Percentiles rank a stretch among this genome's conserved stretches.
Conservation (phyloP, 2,113 vertebrate species). For the Limnothrissa miodon region DNA sequence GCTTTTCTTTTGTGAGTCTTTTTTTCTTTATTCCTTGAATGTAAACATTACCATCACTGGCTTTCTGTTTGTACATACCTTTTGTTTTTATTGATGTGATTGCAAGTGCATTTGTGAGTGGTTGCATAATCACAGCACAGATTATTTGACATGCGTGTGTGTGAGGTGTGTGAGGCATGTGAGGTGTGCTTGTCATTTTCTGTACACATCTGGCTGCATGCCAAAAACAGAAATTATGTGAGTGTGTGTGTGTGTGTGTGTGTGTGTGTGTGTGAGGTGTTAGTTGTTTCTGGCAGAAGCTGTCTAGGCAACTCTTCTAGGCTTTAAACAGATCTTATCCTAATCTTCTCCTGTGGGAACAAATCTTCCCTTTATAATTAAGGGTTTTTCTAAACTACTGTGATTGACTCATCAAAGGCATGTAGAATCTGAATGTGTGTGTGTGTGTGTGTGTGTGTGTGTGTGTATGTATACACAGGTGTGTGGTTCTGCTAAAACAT, state of each 20-base stretch:
- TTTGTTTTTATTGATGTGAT: background rate
- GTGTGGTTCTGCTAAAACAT: constrained; percentile 6
- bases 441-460: constrained; percentile 6
- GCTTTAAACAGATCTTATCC: background rate
- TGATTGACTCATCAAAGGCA: background rate
- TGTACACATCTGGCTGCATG: constrained; percentile 2
- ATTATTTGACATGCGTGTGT: background rate
- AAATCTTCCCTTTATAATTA: constrained; percentile 43
- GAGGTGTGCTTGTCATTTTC: background rate
- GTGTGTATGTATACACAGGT: constrained; percentile 15
- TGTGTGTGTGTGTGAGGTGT: constrained; percentile 17
- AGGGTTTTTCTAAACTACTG: constrained; percentile 29
- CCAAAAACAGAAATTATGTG: background rate
- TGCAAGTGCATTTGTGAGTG: background rate
- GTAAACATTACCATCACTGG: background rate
- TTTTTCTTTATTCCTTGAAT: background rate
- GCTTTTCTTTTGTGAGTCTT: background rate
- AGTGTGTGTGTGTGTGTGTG: constrained; percentile 29
- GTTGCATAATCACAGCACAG: background rate
- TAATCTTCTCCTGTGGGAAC: constrained; percentile 38
- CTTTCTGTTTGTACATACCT: background rate
- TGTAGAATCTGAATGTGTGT: constrained; percentile 6
- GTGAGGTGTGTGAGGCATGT: background rate
- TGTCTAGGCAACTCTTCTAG: background rate
- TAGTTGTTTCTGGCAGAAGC: constrained; percentile 20